Evolutionary conservation across 2,113 vertebrate genomes (phyloP).

Genomic region (Catharus bicknelli): DNA sequence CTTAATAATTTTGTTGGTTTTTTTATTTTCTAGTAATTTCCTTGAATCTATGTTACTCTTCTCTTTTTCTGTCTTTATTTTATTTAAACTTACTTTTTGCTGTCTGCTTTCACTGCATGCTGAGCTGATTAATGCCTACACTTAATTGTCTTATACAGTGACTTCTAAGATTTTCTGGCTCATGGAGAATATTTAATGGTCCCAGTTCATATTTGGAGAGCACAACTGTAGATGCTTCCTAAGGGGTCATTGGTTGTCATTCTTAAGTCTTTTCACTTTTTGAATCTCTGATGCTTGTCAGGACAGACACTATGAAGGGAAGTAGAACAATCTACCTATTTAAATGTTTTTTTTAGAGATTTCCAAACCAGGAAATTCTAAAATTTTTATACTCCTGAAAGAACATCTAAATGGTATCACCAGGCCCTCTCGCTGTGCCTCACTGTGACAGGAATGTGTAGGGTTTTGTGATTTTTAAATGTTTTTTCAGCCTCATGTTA

Average conservation of each 20-base stretch:
- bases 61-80: not conserved
- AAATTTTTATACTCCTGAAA: not conserved
- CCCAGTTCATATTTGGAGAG: not conserved
- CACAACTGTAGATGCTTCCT: not conserved
- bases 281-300: not conserved
- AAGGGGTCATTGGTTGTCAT: not conserved
- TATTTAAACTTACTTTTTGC: not conserved
- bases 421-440: not conserved
- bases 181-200: not conserved
- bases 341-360: not conserved
- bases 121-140: not conserved
- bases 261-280: not conserved
- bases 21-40: not conserved
- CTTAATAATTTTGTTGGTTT: not conserved
- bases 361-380: not conserved
- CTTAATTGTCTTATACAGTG: not conserved
- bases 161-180: not conserved
- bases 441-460: rapidly evolving
- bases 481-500: not conserved
- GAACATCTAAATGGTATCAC: not conserved
- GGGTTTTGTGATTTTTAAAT: rapidly evolving
- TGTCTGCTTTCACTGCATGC: not conserved
- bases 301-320: not conserved
- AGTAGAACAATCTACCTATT: not conserved
- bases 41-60: not conserved